Base-by-base conservation (phyloP, 92 coral and sea anemone species). In the Zoanthus gigantus region DNA sequence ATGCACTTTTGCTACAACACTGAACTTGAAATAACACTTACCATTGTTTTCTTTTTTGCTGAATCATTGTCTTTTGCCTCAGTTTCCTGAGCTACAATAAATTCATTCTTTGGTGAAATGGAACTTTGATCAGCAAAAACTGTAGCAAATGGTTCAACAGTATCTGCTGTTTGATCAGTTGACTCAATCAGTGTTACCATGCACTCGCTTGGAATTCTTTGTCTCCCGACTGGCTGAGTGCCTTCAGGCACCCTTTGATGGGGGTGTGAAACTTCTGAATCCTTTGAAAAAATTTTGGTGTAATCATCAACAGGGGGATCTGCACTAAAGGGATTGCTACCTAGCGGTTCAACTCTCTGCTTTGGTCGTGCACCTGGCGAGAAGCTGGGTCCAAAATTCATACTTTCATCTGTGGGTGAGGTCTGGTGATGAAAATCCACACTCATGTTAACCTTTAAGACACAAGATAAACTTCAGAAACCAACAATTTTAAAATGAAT, bases 121-220 rank as follows among this genome's bases (percentile, higher is more conserved):
- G 72, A 15, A 6, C 46, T 28, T 50, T 58, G 83, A 79, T 63
- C 56, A 17, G 73, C 37, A 11, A 80, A 80, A 37, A 66, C 84
- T 0, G 50, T 46, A n/a, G 84, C 84, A 65, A 80, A 80, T 32
- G 84, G 84, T 65, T 42, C 84, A 44, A 9, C 44, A 9, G 73
- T 7, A 16, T 48, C 74, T 30, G 11, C 71, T 14, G 82, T 50
- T 1, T 23, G 78, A 74, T 61, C 58, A 31, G 88, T 80, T 66
- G 93, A 72, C 65, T 93, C 95, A 12, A 93, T 88, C 1, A 90
- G 78, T 18, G 95, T 93, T 57, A 93, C 87, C 95, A 93, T 93
- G 60, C 90, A 90, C 31, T 83, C 95, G 23, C 85, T 88, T 7
- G 95, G 88, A 71, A 83, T 54, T 69, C 90, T 90, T 65, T 79